phyloP scores from a whole-genome alignment of 2,888 invertebrate genomes.

The Hanleya hanleyi region DNA sequence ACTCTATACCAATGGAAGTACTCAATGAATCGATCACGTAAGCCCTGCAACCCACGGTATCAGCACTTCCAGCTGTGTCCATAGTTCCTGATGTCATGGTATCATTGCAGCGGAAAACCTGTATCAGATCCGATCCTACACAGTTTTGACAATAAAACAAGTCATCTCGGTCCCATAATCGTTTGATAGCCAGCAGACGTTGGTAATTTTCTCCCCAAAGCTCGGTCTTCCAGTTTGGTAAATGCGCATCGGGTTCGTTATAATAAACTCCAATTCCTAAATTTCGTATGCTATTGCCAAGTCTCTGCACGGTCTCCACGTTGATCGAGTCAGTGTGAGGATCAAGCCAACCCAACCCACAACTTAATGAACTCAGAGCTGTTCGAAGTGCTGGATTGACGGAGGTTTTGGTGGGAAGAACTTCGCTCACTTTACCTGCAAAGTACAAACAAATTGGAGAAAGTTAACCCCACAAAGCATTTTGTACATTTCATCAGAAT shows the following conservation, averaged over 20 bases:
- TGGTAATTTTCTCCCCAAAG: constrained; percentile 1
- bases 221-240: not conserved
- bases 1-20: not conserved
- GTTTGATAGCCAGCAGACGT: not conserved
- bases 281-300: not conserved
- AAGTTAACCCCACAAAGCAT: too few species aligned
- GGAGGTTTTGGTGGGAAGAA: not conserved
- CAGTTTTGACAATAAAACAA: constrained; percentile 9
- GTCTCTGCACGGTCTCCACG: not conserved
- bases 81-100: not conserved
- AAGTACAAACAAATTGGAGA: not conserved
- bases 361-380: not conserved
- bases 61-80: not conserved
- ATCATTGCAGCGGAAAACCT: not conserved
- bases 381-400: not conserved
- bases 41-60: not conserved
- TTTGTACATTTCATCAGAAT: not conserved
- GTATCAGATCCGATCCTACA: not conserved
- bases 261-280: not conserved
- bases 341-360: not conserved
- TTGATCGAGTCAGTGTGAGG: not conserved
- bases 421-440: not conserved
- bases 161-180: constrained; percentile 1
- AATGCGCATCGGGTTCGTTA: not conserved
- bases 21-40: not conserved